Evolutionary conservation across 1,140 invertebrate species (phyloP).

Genomic region (Acarapis woodi): DNA sequence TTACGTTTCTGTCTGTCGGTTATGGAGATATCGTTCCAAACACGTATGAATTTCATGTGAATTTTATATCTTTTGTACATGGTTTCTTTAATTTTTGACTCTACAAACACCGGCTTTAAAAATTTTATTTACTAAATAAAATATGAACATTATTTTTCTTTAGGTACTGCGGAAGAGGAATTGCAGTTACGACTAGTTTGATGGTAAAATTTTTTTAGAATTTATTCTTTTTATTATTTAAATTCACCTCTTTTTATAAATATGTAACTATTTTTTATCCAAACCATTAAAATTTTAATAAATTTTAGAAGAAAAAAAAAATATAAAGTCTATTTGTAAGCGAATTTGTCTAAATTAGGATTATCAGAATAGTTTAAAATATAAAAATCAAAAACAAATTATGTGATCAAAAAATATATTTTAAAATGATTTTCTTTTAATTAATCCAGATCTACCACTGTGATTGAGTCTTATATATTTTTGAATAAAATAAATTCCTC

Average conservation of each 20-base stretch:
- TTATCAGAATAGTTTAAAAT: too few relatives aligned
- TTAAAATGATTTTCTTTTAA: too few relatives aligned
- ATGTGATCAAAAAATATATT: too few relatives aligned
- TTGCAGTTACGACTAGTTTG: slow-evolving; percentile 80
- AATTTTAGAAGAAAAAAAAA: too few relatives aligned
- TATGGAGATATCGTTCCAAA: slow-evolving; percentile 99
- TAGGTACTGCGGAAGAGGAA: slow-evolving; percentile 10
- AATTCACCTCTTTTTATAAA: neutral
- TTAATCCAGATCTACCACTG: too few relatives aligned
- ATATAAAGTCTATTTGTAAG: too few relatives aligned
- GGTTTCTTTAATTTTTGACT: neutral
- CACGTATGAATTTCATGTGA: slow-evolving; percentile 39
- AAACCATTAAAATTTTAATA: too few relatives aligned
- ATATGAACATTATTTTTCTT: neutral
- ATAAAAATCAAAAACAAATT: too few relatives aligned
- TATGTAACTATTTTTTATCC: neutral
- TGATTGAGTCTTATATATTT: too few relatives aligned
- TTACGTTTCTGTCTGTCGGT: slow-evolving; percentile 89
- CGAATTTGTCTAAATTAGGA: too few relatives aligned
- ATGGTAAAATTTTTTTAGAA: slow-evolving; percentile 48
- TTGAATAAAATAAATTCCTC: too few relatives aligned
- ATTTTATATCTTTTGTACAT: neutral
- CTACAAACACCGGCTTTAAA: neutral
- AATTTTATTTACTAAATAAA: neutral
- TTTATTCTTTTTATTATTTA: neutral